Percentiles rank a stretch among this genome's conserved stretches.
These are phyloP conservation scores for Anser brachyrhynchus DNA, from an alignment of 2,113 vertebrate genomes.

Conservation along the genomic window DNA sequence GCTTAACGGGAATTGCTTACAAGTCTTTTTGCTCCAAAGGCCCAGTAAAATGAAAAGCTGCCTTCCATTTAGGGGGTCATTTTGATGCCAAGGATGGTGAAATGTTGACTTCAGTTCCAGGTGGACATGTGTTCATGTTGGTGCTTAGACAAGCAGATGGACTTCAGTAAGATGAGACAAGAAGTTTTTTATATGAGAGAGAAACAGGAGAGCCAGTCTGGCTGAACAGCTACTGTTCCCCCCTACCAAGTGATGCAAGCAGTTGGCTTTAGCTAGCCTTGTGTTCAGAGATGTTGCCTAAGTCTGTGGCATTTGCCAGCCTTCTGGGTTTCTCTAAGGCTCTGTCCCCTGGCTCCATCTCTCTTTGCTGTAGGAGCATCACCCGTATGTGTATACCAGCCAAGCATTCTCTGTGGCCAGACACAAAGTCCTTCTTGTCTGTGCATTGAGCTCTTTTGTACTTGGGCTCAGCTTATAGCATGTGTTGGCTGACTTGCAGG, in stretches of 20 bases:
- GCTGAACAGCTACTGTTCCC: background rate
- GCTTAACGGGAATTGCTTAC: background rate
- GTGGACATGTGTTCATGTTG: background rate
- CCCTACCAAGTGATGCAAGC: background rate
- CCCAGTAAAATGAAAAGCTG: background rate
- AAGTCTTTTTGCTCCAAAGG: background rate
- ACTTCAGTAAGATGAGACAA: background rate
- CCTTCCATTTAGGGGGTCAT: background rate
- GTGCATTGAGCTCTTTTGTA: background rate
- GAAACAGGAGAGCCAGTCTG: background rate
- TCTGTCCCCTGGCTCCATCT: background rate
- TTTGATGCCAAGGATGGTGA: background rate
- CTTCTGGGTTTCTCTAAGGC: background rate
- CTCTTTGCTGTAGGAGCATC: background rate
- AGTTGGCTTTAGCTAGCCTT: background rate
- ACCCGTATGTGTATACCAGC: background rate
- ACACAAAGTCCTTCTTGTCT: background rate
- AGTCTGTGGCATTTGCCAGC: background rate
- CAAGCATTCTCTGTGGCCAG: background rate
- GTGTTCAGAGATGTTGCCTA: background rate
- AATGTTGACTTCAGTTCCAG: background rate
- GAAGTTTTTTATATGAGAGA: background rate
- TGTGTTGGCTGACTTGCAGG: rapidly evolving
- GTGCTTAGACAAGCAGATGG: background rate
- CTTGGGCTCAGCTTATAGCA: background rate